Evolutionary conservation across 1,140 invertebrate genomes (phyloP).

Genomic region (Musca domestica): DNA sequence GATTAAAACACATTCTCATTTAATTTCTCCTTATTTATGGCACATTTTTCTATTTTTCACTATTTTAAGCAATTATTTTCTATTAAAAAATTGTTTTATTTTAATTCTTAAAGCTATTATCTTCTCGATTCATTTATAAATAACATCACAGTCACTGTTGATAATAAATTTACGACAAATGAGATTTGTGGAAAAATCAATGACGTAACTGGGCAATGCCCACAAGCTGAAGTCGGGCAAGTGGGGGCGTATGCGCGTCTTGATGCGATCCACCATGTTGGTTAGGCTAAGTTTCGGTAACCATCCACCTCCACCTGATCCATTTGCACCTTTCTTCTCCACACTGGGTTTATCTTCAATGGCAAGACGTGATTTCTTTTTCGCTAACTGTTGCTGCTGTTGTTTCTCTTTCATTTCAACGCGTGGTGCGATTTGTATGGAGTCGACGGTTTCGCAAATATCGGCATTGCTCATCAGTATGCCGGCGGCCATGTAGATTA

Average conservation of each 20-base stretch:
- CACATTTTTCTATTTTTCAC: no score
- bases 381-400: neutral
- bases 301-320: slow-evolving; percentile 13
- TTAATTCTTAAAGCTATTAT: no score
- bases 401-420: slow-evolving; percentile 40
- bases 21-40: no score
- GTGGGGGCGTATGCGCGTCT: slow-evolving; percentile 9
- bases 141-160: slow-evolving; percentile 51
- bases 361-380: neutral
- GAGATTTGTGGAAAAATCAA: slow-evolving; percentile 41
- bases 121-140: slow-evolving; percentile 36
- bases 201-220: slow-evolving; percentile 46
- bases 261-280: slow-evolving; percentile 9
- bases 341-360: neutral
- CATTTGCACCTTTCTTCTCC: neutral
- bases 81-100: no score
- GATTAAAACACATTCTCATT: no score
- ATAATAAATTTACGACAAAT: slow-evolving; percentile 44
- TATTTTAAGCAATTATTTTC: no score
- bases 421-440: slow-evolving; percentile 50
- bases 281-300: neutral
- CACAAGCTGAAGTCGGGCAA: slow-evolving; percentile 37
- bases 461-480: slow-evolving; percentile 50
- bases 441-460: slow-evolving; percentile 49
- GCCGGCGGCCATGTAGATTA: slow-evolving; percentile 50